Evolutionary conservation across 2,888 invertebrate genomes (phyloP).

Genomic region (Mimumesa dahlbomi): DNA sequence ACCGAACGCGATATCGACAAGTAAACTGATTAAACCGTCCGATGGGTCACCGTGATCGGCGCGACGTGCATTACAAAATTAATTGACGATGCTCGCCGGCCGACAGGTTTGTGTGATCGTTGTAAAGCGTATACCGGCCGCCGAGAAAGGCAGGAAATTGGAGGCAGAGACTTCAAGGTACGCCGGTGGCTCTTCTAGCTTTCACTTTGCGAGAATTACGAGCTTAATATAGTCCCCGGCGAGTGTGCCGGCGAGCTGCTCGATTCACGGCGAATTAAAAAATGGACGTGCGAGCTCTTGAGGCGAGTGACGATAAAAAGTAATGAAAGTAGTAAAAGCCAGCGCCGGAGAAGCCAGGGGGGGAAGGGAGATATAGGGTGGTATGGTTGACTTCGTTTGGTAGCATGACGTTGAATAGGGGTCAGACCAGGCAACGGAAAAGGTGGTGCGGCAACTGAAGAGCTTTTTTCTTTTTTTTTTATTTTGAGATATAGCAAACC

Average conservation of each 20-base stretch:
- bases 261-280: constrained; percentile 75
- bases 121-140: constrained; percentile 55
- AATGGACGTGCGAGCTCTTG: constrained; percentile 71
- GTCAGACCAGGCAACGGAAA: constrained; percentile 29
- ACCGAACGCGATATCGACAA: not conserved
- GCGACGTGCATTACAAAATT: constrained; percentile 30
- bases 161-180: constrained; percentile 41
- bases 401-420: constrained; percentile 41
- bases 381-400: constrained; percentile 37
- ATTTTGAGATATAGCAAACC: constrained; percentile 66
- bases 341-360: constrained; percentile 31
- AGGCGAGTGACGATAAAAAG: constrained; percentile 75
- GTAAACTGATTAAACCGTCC: constrained; percentile 8
- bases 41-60: constrained; percentile 14
- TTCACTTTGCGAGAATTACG: constrained; percentile 76
- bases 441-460: constrained; percentile 35
- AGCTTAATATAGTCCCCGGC: constrained; percentile 73
- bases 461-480: too few species aligned
- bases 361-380: too few species aligned
- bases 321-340: constrained; percentile 76
- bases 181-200: constrained; percentile 67
- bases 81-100: constrained; percentile 42
- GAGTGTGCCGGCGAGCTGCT: constrained; percentile 63
- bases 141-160: constrained; percentile 38
- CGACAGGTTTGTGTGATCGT: constrained; percentile 55